Evolutionary conservation across 2,113 vertebrate genomes (phyloP), one percentile per base, ranked within the genome.

Genomic region (Fukomys damarensis): DNA sequence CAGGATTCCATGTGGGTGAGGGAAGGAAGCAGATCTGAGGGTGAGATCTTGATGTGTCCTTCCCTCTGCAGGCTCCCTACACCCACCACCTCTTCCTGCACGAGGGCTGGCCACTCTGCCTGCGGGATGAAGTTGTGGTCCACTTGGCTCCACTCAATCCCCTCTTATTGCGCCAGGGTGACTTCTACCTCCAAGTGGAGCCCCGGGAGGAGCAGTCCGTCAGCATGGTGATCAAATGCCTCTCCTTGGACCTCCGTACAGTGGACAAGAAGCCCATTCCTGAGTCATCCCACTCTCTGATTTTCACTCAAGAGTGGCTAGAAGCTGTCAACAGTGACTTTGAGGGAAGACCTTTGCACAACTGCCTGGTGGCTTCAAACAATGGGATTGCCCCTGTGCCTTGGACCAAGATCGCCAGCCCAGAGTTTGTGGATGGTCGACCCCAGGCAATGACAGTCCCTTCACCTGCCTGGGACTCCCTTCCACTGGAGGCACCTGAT

Each of bases 21-120:
- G 41, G 49, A 22, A 86, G 49, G 81, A 38, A 52, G 43, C 6
- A 56, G 38, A 38, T 24, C 17, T 35, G 0, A 13, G 41, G 11
- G 2, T 2, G 20, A 66, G 56, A 22, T 58, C 0, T 1, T 82
- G 92, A 98, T 0, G 0, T 0, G 0, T 30, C 72, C 96, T 80
- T 96, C 87, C 97, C 84, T 92, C 93, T 86, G 17, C 54, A 99
- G 99, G 99, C 98, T 77, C 98, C 98, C 83, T 99, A 99, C 96
- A 97, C 98, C 70, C 98, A 99, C 95, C 95, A 98, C 81, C 98
- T 99, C 72, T 99, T 99, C 97, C 97, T 99, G 92, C 99, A 99
- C 2, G 99, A 99, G n/a, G 99, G 99, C 97, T 99, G 99, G 99
- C 99, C 99, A 0, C 97, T 99, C 85, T 99, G 99, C 89, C 98